Base-by-base conservation (phyloP, 2,888 invertebrate genomes). In the Trissonchulus sp. region DNA sequence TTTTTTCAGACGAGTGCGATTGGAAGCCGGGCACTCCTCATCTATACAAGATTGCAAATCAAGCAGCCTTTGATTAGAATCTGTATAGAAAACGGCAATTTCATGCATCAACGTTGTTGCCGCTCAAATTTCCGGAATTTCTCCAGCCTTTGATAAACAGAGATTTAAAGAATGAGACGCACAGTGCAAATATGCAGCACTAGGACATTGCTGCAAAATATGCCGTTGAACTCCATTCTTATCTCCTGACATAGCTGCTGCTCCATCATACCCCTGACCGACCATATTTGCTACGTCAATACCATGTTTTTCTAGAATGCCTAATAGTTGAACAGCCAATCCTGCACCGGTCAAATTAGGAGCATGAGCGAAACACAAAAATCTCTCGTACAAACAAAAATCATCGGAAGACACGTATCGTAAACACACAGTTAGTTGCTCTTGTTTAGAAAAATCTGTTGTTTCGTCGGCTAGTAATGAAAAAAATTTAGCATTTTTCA, bases 91-190 rank as follows among this genome's bases (percentile, higher is more conserved):
- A 30, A 69, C 8, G 23, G 30, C 8, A 34, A 34, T 30, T 34
- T 69, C 28, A 3, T 34, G 23, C 28, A 69, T 18, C 71, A 69
- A 28, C 23, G 15, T 34, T 8, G 33, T 15, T 8, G 34, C 28
- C 15, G 15, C 28, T 30, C 33, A 8, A 28, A 36, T 69, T 31
- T 69, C 8, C 18, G 8, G 8, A 30, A 69, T 34, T 28, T 33
- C 30, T 23, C 8, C 15, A 15, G 30, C 8, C 18, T 15, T 63
- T 28, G 30, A 8, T 8, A 63, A 63, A 63, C 15, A 8, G 18
- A 63, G 15, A 63, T 69, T 69, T 18, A 69, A 34, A 8, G 71
- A 69, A 36, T 69, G 71, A 69, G 71, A 69, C 23, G 71, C 71
- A 28, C 71, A 69, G 28, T 69, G 35, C 35, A 69, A 15, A 69